phyloP scores from a whole-genome alignment of 2,797 vertebrate species.

The Crypturellus tataupa region DNA sequence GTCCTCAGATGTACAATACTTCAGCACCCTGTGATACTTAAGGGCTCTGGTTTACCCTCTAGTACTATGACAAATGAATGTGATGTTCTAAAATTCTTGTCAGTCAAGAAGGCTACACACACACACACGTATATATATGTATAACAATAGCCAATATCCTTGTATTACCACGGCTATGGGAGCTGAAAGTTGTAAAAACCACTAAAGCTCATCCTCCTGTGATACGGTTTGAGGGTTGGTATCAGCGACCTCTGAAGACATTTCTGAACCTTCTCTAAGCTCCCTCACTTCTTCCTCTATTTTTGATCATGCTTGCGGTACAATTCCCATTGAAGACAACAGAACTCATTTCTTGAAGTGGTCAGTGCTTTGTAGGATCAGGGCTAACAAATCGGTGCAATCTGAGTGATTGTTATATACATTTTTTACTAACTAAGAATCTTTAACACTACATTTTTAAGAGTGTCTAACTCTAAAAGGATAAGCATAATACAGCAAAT shows the following conservation, averaged over 20 bases:
- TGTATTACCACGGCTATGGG: neutral
- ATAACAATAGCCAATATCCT: conserved; percentile 16
- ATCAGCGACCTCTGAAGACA: conserved; percentile 9
- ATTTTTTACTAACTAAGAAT: neutral
- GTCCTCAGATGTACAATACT: conserved; percentile 4
- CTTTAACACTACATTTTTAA: neutral
- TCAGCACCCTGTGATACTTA: neutral
- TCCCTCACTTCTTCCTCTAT: neutral
- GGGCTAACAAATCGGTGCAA: conserved; percentile 50
- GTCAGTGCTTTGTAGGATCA: neutral
- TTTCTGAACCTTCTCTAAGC: conserved; percentile 19
- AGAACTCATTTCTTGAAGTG: neutral
- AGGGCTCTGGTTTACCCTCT: neutral
- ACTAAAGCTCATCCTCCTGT: conserved; percentile 32
- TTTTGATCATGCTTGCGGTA: neutral
- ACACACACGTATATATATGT: too few species aligned
- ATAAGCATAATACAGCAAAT: conserved; percentile 57
- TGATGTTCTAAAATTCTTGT: conserved; percentile 22
- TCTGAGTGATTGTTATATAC: neutral
- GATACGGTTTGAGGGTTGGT: neutral
- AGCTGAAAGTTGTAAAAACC: neutral
- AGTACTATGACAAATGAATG: conserved; percentile 18
- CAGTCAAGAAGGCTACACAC: conserved; percentile 23
- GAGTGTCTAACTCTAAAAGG: conserved; percentile 28
- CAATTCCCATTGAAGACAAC: conserved; percentile 17